Evolutionary conservation across 2,113 vertebrate species (phyloP), one percentile per base, ranked within the genome.

Genomic region (Toxotes chatareus): DNA sequence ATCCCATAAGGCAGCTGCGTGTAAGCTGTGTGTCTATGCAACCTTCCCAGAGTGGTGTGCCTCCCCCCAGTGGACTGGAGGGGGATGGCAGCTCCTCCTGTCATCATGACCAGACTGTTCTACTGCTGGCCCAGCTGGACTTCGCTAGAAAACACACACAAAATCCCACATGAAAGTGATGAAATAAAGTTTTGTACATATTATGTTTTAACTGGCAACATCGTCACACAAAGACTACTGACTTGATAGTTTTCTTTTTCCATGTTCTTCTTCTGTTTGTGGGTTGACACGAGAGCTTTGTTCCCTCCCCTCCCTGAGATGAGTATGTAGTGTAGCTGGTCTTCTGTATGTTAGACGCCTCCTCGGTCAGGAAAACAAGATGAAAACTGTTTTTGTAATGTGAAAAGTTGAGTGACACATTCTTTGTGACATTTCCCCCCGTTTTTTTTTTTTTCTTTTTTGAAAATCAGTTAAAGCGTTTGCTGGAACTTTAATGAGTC

Each of bases 21-120:
- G 95, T 96, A 97, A 99, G 97, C 97, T 98, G 96, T 97, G 89
- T 91, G 96, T 99, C 98, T 99, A 99, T 99, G 98, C 98, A 99
- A 99, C 96, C 96, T 97, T 96, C 96, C 95, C 96, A 95, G 95
- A 96, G 95, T 91, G 94, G 95, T 96, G 95, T 94, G 94, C 94
- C 95, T 91, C 95, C 96, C 94, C 96, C 95, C 93, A 83, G 95
- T 96, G 96, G 96, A 96, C 91, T 85, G 94, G 93, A 94, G 95
- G 95, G 94, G 94, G 89, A 89, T 70, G 93, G 94, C 94, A 94
- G 95, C 95, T 93, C 94, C 93, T 94, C 95, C 94, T 93, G 94
- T 94, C 93, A 93, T 94, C 95, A 94, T 91, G 94, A 96, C 95
- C 80, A 85, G 92, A 92, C 91, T 91, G 91, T 94, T 93, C 65